Conservation (phyloP, 2,113 vertebrate genomes). For the Cinclus cinclus region DNA sequence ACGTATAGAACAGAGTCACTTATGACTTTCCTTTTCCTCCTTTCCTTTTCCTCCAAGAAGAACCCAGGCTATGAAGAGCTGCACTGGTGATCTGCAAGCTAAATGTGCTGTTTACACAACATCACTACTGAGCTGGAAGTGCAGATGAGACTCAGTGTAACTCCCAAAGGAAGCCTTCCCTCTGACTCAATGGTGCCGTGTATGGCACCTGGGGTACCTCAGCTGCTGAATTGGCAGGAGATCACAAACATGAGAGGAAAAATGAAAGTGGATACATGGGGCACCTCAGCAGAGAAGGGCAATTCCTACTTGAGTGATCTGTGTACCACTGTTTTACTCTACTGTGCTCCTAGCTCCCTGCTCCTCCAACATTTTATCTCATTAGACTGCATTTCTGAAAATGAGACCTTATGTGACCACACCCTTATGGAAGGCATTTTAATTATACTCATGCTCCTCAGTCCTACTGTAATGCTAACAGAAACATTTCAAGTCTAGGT, state of each 20-base stretch:
- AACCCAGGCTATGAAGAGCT: background rate
- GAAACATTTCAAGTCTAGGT: background rate
- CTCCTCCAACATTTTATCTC: background rate
- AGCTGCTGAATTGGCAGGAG: background rate
- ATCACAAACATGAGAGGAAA: background rate
- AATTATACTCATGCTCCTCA: background rate
- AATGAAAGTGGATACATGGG: background rate
- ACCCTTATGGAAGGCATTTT: background rate
- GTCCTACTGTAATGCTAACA: background rate
- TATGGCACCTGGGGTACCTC: background rate
- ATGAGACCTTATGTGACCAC: background rate
- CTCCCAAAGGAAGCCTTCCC: background rate
- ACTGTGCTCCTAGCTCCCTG: background rate
- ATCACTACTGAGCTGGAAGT: background rate
- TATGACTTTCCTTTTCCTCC: background rate
- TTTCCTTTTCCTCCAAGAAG: background rate
- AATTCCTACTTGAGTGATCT: background rate
- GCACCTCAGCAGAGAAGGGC: background rate
- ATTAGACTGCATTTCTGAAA: background rate
- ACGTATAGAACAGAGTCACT: accelerated
- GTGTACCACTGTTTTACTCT: background rate
- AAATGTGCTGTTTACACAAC: background rate
- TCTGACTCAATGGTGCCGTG: background rate
- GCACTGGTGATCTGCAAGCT: background rate
- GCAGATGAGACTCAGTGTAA: background rate